Evolutionary conservation across 2,888 invertebrate genomes (phyloP), one percentile per base, ranked within the genome.

Genomic region (Dyspetes luteomarginatus): DNA sequence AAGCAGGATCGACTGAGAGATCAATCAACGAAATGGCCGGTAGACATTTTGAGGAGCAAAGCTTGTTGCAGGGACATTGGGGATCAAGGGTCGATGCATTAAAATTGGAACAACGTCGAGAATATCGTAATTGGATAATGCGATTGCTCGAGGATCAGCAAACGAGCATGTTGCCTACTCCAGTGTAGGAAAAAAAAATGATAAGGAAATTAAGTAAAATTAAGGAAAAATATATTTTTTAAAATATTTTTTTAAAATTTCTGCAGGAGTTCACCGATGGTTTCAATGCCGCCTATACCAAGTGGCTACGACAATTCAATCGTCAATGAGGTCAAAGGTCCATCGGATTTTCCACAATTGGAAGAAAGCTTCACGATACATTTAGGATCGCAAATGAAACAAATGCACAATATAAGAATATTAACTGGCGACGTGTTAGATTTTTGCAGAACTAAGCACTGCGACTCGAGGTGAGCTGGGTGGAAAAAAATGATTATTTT

Each of bases 281-380:
- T 92, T 45, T 91, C 92, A 19, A 86, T 90, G 86, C 91, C 87
- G 71, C 91, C 89, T 17, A 87, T 91, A 48, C 90, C 91, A 68
- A 88, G 88, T 52, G 87, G 86, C 3, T 87, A 89, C 58, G 89
- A 90, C 24, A 90, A 86, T 77, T 86, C 87, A 15, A 82, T 86
- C 12, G 87, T 88, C 43, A 90, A 85, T 65, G 90, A 91, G 58
- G 88, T 90, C 12, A 91, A 89, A 73, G 87, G 79, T 22, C 86
- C 86, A 15, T 85, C 90, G 7, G 90, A 91, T 58, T 88, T 88
- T 81, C 92, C 92, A 1, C 90, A 91, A 43, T 89, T 97, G 88
- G 98, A 98, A 93, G 99, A 99, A 93, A 98, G 98, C 92, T 99
- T 99, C 92, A 99, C 99, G 19, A 98, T 99, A 89, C 98, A 99